These are phyloP conservation scores for Esox lucius DNA, from an alignment of 2,797 vertebrate genomes.

Conservation along the genomic window DNA sequence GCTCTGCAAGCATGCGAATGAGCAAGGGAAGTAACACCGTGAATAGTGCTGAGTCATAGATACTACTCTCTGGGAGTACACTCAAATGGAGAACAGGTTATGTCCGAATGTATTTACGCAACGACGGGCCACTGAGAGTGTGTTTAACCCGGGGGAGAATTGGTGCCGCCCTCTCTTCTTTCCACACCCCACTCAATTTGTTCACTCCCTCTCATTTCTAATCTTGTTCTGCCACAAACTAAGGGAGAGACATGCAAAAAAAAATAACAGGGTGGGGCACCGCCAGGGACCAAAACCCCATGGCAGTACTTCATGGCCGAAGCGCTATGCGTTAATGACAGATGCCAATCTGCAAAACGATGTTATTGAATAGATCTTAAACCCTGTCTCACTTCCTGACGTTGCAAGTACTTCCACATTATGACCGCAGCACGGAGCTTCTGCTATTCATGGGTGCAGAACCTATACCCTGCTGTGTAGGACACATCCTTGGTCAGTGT, in stretches of 20 bases:
- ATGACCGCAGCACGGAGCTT: not conserved
- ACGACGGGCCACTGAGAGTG: too few species aligned
- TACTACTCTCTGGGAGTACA: not conserved
- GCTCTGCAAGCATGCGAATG: not conserved
- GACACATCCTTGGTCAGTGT: too few species aligned
- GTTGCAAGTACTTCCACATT: not conserved
- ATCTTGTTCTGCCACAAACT: not conserved
- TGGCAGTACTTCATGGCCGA: too few species aligned
- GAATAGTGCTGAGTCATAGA: not conserved
- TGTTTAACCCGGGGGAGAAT: not conserved
- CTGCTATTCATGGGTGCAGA: constrained; percentile 30
- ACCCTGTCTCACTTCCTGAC: not conserved
- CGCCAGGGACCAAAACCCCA: too few species aligned
- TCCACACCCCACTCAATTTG: not conserved
- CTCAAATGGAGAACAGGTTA: too few species aligned
- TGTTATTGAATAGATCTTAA: not conserved
- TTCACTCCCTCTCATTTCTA: constrained; percentile 30
- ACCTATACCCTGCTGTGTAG: too few species aligned
- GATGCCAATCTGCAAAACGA: too few species aligned
- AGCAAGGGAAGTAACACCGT: not conserved
- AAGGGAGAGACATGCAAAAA: too few species aligned
- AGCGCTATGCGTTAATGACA: too few species aligned
- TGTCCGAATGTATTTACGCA: too few species aligned
- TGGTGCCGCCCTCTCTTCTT: not conserved
- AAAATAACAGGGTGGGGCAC: too few species aligned